These are phyloP conservation scores for Lathamus discolor DNA, from an alignment of 2,113 vertebrate species.

Conservation along the genomic window DNA sequence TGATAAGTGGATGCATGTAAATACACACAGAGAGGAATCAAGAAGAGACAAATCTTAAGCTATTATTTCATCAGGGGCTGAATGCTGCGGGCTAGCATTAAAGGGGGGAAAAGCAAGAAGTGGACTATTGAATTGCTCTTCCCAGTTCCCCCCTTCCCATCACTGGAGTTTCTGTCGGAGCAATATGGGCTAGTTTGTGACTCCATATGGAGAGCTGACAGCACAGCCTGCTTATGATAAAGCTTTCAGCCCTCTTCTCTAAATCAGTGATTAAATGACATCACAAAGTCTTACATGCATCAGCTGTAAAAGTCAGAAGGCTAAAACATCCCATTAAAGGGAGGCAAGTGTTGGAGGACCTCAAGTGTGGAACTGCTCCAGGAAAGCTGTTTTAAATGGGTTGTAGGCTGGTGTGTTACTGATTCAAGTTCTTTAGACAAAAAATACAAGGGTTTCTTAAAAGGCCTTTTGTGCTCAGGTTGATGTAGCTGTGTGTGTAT, in stretches of 20 bases:
- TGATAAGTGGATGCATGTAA: not conserved
- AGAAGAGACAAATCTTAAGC: not conserved
- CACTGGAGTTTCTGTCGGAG: not conserved
- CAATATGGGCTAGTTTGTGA: not conserved
- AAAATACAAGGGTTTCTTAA: not conserved
- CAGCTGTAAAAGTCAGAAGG: conserved; percentile 64
- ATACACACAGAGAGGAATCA: not conserved
- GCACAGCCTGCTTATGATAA: conserved; percentile 8
- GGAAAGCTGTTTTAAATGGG: conserved; percentile 40
- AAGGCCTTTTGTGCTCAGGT: not conserved
- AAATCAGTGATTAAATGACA: conserved; percentile 60
- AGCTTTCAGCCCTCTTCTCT: conserved; percentile 30
- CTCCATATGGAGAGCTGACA: conserved; percentile 43
- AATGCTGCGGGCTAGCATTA: not conserved
- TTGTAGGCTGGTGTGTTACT: not conserved
- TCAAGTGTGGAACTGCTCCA: conserved; percentile 24
- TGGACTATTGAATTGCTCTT: not conserved
- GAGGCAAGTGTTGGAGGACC: conserved; percentile 24
- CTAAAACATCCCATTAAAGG: conserved; percentile 51
- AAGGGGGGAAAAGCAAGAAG: not conserved
- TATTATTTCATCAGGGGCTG: not conserved
- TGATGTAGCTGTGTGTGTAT: not conserved
- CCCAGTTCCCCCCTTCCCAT: not conserved
- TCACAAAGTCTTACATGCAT: conserved; percentile 56
- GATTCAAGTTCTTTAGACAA: conserved; percentile 17